Conservation (phyloP, 2,797 vertebrate genomes). For the Myotis pilosus region DNA sequence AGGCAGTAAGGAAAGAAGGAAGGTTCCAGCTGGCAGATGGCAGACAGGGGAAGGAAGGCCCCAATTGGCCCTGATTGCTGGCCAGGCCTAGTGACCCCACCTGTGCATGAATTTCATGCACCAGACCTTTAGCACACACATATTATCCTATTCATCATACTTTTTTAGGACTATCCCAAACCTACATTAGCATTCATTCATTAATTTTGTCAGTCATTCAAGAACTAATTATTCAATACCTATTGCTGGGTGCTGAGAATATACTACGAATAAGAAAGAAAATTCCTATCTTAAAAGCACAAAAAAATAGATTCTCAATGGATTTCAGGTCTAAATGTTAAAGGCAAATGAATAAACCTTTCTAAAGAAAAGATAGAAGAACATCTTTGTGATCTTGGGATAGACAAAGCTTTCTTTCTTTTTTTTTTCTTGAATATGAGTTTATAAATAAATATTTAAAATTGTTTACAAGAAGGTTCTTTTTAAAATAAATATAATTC, state of each 20-base stretch:
- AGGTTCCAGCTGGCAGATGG: too few species aligned
- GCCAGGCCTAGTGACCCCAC: too few species aligned
- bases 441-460: slow-evolving; percentile 59
- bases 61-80: too few species aligned
- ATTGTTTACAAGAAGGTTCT: neutral
- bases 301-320: neutral
- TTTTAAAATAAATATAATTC: slow-evolving; percentile 30
- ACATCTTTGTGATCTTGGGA: neutral
- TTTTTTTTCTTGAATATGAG: slow-evolving; percentile 26
- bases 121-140: neutral
- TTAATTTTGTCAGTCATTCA: slow-evolving; percentile 9
- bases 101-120: too few species aligned
- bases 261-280: neutral
- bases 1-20: too few species aligned
- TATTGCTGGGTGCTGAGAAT: neutral
- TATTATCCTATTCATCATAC: neutral
- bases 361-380: neutral
- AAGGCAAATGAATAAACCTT: neutral
- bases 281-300: neutral
- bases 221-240: neutral
- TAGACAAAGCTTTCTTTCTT: neutral
- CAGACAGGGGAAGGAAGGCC: too few species aligned
- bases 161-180: neutral
- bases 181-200: neutral
- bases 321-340: neutral